phyloP scores from a whole-genome alignment of 2,113 vertebrate species.

The Corythaeola cristata region DNA sequence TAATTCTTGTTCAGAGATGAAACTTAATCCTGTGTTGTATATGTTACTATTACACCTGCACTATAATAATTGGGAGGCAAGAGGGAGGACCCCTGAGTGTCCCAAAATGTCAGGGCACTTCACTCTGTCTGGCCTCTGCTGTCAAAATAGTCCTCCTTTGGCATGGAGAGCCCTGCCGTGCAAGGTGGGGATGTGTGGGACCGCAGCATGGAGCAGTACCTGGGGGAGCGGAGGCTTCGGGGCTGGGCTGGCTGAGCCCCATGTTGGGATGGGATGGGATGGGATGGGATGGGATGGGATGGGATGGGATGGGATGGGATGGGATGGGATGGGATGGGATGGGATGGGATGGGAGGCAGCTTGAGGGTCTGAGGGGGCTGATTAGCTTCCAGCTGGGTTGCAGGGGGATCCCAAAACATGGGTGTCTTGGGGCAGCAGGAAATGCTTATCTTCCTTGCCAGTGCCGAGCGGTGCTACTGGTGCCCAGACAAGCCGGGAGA shows the following conservation, averaged over 20 bases:
- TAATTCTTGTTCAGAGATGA: background rate
- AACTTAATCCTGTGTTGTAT: background rate
- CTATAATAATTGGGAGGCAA: background rate
- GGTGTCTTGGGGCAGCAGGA: background rate
- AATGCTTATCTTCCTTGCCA: background rate
- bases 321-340: background rate
- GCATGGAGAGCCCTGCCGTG: background rate
- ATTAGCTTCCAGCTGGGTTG: background rate
- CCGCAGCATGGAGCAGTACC: rapidly evolving
- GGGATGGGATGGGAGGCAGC: background rate
- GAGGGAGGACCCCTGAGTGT: background rate
- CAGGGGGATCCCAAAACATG: background rate
- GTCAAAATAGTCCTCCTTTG: background rate
- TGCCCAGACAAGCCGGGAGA: background rate
- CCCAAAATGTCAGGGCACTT: background rate
- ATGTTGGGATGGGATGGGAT: background rate
- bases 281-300: background rate
- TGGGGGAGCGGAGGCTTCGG: background rate
- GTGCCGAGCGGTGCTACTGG: background rate
- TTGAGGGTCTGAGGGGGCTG: background rate
- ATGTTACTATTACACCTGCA: background rate
- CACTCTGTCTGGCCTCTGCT: background rate
- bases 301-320: background rate
- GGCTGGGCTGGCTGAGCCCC: background rate
- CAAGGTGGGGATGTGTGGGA: background rate